Evolutionary conservation across 2,797 vertebrate genomes (phyloP).

Genomic region (Syncerus caffer): DNA sequence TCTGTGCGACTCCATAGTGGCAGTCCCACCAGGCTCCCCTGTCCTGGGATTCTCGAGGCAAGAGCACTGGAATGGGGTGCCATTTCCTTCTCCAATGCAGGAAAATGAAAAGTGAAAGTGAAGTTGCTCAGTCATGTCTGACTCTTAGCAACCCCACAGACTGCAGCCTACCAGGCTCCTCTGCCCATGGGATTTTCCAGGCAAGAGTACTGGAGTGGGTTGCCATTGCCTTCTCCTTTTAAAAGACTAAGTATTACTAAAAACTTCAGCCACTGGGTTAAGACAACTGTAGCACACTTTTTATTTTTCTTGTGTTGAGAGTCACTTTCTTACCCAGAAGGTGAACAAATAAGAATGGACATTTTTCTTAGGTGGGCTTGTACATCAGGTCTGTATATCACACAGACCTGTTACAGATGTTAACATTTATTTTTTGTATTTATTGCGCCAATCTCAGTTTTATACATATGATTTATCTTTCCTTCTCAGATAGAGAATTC

Average conservation of each 20-base stretch:
- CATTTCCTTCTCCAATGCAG: neutral
- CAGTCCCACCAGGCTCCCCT: neutral
- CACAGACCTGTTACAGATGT: neutral
- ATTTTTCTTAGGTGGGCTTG: neutral
- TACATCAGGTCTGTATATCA: neutral
- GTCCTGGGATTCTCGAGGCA: neutral
- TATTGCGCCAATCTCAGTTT: neutral
- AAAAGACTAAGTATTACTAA: neutral
- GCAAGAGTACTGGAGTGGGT: neutral
- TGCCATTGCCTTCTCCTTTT: neutral
- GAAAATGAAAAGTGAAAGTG: neutral
- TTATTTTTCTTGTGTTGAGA: neutral
- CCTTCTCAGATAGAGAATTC: neutral
- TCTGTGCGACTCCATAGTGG: neutral
- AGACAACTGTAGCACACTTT: neutral
- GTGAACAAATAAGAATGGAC: neutral
- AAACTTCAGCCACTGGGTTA: neutral
- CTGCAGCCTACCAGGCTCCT: neutral
- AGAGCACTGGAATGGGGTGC: neutral
- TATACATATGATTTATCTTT: constrained; percentile 42
- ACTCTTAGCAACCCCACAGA: neutral
- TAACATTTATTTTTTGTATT: neutral
- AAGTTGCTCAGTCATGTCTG: neutral
- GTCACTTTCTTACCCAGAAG: neutral
- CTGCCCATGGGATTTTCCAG: neutral